Evolutionary conservation across 2,888 invertebrate species (phyloP), one percentile per base, ranked within the genome.

Genomic region (Latrodectus elegans): DNA sequence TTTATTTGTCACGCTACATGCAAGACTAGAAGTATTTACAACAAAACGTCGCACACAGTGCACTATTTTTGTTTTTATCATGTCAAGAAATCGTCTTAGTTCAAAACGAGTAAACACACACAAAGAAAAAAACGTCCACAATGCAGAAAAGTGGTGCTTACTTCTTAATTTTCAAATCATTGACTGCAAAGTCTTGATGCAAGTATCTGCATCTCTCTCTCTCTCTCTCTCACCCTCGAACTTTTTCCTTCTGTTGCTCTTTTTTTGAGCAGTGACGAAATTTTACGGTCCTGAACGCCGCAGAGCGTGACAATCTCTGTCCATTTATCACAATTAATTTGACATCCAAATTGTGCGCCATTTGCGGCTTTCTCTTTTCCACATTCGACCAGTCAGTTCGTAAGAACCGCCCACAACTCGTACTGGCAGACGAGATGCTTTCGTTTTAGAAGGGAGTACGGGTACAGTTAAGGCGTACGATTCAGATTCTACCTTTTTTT

Each of bases 291-390:
- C 78, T 74, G 79, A 77, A 71, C 53, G 65, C 74, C 60, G 12
- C 74, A 74, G 53, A 52, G 82, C 88, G 88, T 88, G 88, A 88
- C 88, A 74, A 65, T 70, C 83, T 38, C 60, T 53, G 74, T 83
- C 83, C 88, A 88, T 88, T 88, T 79, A 79, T 88, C 88, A 88
- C 88, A 77, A 88, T 88, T 88, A 88, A 83, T 83, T 82, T 88
- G 88, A 88, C 88, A 78, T 73, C 88, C 68, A 88, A 88, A 88
- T 88, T 88, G 88, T 53, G 86, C 81, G 81, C 81, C 86, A 86
- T 86, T 81, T 86, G 80, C 86, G 81, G 86, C 86, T 70, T 71
- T 22, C 72, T 71, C 80, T 71, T 80, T 84, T 85, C 76, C 80
- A 70, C 65, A 75, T 77, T 76, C 74, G 78, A 74, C 74, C 79